Conservation (phyloP, 2,888 invertebrate species). For the Melolontha melolontha region DNA sequence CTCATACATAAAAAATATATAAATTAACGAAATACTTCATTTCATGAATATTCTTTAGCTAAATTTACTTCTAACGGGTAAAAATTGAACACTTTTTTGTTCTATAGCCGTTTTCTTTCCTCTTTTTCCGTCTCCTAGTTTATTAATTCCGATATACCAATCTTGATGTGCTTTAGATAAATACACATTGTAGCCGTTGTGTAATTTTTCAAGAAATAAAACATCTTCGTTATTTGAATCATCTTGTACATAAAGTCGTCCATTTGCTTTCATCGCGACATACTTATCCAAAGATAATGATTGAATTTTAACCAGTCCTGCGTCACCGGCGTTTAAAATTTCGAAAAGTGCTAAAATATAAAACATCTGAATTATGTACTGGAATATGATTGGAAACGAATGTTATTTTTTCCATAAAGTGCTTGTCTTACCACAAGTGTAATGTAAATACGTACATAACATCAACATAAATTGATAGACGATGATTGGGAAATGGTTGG, state of each 20-base stretch:
- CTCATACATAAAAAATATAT: no score
- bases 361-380: neutral
- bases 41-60: no score
- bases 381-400: no score
- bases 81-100: constrained; percentile 70
- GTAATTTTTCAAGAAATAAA: constrained; percentile 66
- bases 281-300: constrained; percentile 66
- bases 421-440: no score
- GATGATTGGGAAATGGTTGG: no score
- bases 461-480: neutral
- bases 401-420: no score
- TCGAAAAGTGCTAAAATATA: constrained; percentile 66
- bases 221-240: constrained; percentile 61
- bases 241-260: constrained; percentile 67
- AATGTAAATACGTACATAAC: neutral
- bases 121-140: constrained; percentile 68
- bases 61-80: constrained; percentile 56
- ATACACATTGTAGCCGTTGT: constrained; percentile 66
- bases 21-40: no score
- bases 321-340: constrained; percentile 60
- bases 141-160: constrained; percentile 71
- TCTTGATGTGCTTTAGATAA: constrained; percentile 61
- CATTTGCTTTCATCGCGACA: constrained; percentile 68
- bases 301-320: constrained; percentile 66
- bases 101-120: constrained; percentile 68